Conservation (phyloP, 2,888 invertebrate species). For the Acrocera orbiculus region DNA sequence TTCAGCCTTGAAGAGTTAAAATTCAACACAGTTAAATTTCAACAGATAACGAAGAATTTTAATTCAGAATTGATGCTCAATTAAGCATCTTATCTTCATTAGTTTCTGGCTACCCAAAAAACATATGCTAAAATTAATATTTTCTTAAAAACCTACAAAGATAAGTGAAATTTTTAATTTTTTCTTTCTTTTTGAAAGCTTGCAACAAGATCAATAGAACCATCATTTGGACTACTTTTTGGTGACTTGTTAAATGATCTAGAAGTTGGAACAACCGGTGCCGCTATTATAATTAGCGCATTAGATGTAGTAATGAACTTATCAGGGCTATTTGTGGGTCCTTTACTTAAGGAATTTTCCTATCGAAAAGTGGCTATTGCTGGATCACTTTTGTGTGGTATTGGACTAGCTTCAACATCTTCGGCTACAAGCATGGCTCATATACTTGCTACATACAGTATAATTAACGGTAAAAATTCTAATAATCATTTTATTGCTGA, state of each 20-base stretch:
- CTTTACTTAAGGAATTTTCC: slow-evolving; percentile 56
- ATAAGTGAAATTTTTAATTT: not conserved
- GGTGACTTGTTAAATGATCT: slow-evolving; percentile 51
- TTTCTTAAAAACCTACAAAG: too few species aligned
- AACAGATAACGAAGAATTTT: too few species aligned
- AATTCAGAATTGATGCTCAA: too few species aligned
- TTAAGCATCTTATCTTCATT: too few species aligned
- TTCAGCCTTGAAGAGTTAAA: too few species aligned
- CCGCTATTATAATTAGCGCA: slow-evolving; percentile 56
- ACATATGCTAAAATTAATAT: too few species aligned
- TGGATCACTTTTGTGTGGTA: slow-evolving; percentile 45
- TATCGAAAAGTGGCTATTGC: slow-evolving; percentile 52
- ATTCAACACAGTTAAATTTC: too few species aligned
- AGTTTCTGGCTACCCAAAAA: too few species aligned
- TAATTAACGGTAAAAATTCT: slow-evolving; percentile 45
- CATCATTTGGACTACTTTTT: slow-evolving; percentile 64
- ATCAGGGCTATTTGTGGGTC: slow-evolving; percentile 59
- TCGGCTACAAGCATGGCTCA: slow-evolving; percentile 54
- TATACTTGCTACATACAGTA: slow-evolving; percentile 53
- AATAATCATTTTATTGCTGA: too few species aligned
- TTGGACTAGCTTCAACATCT: slow-evolving; percentile 48
- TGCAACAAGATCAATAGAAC: slow-evolving; percentile 61
- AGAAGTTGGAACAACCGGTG: slow-evolving; percentile 55
- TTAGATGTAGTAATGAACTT: slow-evolving; percentile 62
- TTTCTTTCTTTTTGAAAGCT: slow-evolving; percentile 37